A percentile compares a stretch with the other conserved stretches of the same genome.
Evolutionary conservation across 2,797 vertebrate genomes (phyloP).

Genomic region (Prionace glauca): DNA sequence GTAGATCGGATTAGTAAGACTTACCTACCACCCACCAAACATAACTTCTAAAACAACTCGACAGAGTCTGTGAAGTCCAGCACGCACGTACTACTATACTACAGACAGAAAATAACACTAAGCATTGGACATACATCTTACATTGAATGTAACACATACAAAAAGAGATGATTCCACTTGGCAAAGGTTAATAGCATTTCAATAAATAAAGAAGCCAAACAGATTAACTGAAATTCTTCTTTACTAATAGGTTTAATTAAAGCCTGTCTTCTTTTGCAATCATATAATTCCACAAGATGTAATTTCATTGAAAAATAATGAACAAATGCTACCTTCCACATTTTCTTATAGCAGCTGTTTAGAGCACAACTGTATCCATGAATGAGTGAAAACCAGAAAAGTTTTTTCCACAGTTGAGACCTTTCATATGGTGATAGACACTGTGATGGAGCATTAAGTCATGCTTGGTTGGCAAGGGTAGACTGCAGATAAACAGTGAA

Average conservation of each 20-base stretch:
- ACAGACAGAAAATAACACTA: not conserved
- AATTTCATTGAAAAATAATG: not conserved
- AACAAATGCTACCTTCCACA: not conserved
- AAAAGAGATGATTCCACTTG: not conserved
- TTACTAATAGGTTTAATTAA: not conserved
- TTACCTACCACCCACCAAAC: constrained; percentile 73
- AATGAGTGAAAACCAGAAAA: not conserved
- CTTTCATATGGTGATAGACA: not conserved
- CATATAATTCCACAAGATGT: not conserved
- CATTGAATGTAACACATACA: not conserved
- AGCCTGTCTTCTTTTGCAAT: not conserved
- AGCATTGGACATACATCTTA: not conserved
- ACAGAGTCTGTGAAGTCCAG: constrained; percentile 52
- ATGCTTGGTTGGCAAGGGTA: not conserved
- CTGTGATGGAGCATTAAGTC: not conserved
- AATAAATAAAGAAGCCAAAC: not conserved
- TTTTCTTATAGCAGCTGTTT: too few relatives aligned
- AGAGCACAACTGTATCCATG: not conserved
- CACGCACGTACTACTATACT: not conserved
- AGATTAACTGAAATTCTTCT: not conserved
- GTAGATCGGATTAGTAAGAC: constrained; percentile 83
- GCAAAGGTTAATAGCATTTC: not conserved
- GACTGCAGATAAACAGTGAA: not conserved
- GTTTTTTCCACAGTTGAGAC: not conserved
- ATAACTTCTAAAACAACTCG: constrained; percentile 57